phyloP scores from a whole-genome alignment of 2,888 invertebrate species.

The Atherix ibis region DNA sequence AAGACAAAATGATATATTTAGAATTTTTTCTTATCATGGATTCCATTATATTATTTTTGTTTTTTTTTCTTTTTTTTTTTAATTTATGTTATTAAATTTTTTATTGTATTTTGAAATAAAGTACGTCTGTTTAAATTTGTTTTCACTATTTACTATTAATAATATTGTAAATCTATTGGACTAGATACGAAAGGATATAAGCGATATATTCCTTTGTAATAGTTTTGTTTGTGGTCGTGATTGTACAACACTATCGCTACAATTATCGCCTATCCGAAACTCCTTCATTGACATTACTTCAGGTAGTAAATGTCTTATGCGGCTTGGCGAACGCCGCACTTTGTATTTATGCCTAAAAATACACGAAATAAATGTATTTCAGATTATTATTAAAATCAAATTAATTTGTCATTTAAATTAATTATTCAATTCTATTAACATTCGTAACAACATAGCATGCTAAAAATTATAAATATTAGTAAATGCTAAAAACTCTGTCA shows the following conservation, averaged over 20 bases:
- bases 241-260: constrained; percentile 16
- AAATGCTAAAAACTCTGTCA: no score
- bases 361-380: constrained; percentile 3
- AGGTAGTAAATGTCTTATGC: constrained; percentile 28
- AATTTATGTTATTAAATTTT: not conserved
- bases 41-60: not conserved
- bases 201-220: constrained; percentile 29
- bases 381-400: no score
- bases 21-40: not conserved
- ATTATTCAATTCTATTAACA: no score
- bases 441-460: no score
- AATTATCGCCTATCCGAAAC: constrained; percentile 26
- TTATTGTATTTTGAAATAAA: not conserved
- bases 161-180: constrained; percentile 5
- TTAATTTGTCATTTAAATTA: no score
- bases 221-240: constrained; percentile 21
- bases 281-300: constrained; percentile 33
- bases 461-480: no score
- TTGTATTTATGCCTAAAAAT: constrained; percentile 28
- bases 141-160: no score
- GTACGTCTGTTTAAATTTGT: no score
- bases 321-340: constrained; percentile 28
- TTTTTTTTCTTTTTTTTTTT: not conserved
- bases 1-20: not conserved
- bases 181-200: constrained; percentile 30